phyloP scores from a whole-genome alignment of 2,797 vertebrate genomes.

The Oceanodroma leucorhoa region DNA sequence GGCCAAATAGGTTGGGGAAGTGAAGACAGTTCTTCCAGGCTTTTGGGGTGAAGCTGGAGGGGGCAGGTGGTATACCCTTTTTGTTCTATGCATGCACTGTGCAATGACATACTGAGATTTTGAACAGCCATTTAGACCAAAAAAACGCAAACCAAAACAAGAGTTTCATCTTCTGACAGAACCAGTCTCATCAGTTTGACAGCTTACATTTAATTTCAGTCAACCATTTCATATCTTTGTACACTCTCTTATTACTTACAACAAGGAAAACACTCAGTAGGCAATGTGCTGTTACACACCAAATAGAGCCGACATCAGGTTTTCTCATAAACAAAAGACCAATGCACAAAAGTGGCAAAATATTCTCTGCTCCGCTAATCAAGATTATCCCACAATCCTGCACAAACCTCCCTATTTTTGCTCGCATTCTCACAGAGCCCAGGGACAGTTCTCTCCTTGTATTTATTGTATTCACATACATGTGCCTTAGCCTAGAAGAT shows the following conservation, averaged over 20 bases:
- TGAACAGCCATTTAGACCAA: not conserved
- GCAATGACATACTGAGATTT: not conserved
- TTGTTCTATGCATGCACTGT: not conserved
- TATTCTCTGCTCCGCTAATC: not conserved
- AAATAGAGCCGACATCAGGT: not conserved
- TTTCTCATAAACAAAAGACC: not conserved
- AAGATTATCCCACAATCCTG: not conserved
- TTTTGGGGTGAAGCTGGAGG: not conserved
- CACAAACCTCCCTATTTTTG: not conserved
- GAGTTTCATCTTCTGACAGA: not conserved
- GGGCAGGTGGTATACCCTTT: not conserved
- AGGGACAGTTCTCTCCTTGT: not conserved
- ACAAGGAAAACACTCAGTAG: not conserved
- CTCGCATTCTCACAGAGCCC: not conserved
- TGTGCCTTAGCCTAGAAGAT: not conserved
- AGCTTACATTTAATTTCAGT: constrained; percentile 27
- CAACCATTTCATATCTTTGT: not conserved
- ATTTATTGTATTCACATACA: not conserved
- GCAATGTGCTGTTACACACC: not conserved
- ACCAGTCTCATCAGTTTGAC: not conserved
- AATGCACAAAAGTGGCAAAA: not conserved
- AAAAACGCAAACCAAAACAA: not conserved
- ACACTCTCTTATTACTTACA: not conserved
- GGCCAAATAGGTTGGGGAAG: not conserved
- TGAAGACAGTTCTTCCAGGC: not conserved